Conservation (phyloP, 2,797 vertebrate genomes). For the Cichlasoma orientale region DNA sequence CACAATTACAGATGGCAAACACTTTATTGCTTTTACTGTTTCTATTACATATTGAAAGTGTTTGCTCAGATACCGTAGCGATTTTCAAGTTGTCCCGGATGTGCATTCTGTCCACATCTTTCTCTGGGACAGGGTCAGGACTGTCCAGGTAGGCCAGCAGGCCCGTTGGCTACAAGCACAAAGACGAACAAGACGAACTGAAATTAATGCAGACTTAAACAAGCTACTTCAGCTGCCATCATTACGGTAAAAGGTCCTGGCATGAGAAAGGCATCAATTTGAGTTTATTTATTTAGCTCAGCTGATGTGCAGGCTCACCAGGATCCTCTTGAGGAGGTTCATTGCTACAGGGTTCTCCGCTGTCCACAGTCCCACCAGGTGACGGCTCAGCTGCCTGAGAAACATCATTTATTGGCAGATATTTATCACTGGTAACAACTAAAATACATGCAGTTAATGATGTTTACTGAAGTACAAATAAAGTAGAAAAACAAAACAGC, state of each 20-base stretch:
- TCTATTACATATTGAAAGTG: background rate
- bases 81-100: slow-evolving; percentile 98
- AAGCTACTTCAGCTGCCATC: background rate
- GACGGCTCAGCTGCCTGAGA: slow-evolving; percentile 95
- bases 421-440: background rate
- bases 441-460: background rate
- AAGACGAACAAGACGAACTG: background rate
- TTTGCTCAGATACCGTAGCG: slow-evolving; percentile 84
- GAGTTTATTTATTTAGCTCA: background rate
- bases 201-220: background rate
- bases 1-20: background rate
- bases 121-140: slow-evolving; percentile 92
- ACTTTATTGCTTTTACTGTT: background rate
- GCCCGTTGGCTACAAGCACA: slow-evolving; percentile 86
- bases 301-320: slow-evolving; percentile 79
- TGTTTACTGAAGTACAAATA: background rate
- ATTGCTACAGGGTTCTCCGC: slow-evolving; percentile 94
- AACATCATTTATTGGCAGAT: background rate
- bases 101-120: slow-evolving; percentile 95
- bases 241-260: slow-evolving; percentile 30
- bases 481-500: background rate
- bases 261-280: slow-evolving; percentile 6
- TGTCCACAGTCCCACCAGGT: slow-evolving; percentile 97
- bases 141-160: slow-evolving; percentile 95
- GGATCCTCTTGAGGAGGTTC: slow-evolving; percentile 96